Evolutionary conservation across 2,113 vertebrate genomes (phyloP).

Genomic region (Callipepla californica): DNA sequence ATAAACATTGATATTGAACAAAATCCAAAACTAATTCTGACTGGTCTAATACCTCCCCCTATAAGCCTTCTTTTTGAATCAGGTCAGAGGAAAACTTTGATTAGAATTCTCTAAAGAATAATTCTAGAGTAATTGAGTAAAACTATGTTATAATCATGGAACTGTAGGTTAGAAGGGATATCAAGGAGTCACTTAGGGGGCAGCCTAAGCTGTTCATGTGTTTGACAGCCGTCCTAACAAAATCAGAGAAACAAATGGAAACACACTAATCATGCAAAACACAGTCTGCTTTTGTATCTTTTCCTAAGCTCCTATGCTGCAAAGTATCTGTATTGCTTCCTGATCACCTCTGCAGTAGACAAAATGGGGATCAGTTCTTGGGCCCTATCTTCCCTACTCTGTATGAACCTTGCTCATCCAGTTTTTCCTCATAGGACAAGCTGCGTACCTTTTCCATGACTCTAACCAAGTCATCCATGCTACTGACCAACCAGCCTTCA

Average conservation of each 20-base stretch:
- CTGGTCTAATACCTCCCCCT: neutral
- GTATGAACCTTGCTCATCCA: neutral
- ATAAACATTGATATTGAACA: accelerated
- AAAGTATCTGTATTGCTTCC: neutral
- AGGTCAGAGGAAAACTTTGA: neutral
- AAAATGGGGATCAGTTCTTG: neutral
- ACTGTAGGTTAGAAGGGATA: neutral
- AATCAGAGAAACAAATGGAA: neutral
- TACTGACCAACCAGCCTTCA: neutral
- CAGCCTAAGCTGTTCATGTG: no score
- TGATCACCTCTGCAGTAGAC: neutral
- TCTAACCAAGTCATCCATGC: neutral
- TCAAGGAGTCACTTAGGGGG: neutral
- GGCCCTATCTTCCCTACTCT: neutral
- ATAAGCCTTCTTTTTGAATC: neutral
- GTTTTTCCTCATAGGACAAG: neutral
- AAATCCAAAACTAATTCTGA: neutral
- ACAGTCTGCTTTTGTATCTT: neutral
- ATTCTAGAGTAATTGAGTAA: neutral
- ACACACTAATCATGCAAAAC: neutral
- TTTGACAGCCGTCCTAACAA: neutral
- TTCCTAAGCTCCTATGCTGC: neutral
- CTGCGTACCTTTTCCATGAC: neutral
- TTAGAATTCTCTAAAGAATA: neutral
- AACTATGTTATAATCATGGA: neutral